Evolutionary conservation across 1,140 invertebrate genomes (phyloP).

Genomic region (Brachionus koreanus): DNA sequence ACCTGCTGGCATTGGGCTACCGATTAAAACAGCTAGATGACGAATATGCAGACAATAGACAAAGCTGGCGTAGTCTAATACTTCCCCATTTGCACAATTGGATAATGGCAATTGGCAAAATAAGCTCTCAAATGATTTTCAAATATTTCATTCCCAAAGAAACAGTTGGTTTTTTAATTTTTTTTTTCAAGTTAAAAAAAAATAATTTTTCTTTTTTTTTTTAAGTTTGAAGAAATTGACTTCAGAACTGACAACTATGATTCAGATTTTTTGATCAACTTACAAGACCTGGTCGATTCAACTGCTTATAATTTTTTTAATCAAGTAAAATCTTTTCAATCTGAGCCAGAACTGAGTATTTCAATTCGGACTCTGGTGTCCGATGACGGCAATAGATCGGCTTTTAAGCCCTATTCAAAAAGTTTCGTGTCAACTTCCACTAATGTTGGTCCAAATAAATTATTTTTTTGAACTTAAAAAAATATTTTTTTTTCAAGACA

Average conservation of each 20-base stretch:
- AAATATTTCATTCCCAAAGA: constrained; percentile 20
- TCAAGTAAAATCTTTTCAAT: background rate
- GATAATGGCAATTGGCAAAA: constrained; percentile 3
- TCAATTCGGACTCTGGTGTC: background rate
- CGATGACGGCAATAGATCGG: background rate
- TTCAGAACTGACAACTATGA: background rate
- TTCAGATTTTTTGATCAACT: background rate
- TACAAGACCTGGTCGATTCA: background rate
- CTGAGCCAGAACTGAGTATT: background rate
- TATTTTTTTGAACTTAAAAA: background rate
- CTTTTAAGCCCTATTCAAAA: background rate
- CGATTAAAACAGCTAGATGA: constrained; percentile 27
- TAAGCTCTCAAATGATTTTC: constrained; percentile 16
- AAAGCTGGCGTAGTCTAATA: constrained; percentile 19
- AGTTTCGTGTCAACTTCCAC: background rate
- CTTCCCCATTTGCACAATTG: constrained; percentile 32
- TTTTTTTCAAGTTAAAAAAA: background rate
- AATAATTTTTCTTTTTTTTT: background rate
- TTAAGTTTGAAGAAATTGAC: background rate
- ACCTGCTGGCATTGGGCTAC: constrained; percentile 9
- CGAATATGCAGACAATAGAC: background rate
- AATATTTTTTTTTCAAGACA: background rate
- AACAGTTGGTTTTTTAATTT: background rate
- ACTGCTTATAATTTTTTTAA: background rate
- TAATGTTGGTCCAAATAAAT: background rate